Base-by-base conservation (phyloP, 2,888 invertebrate genomes). In the Scaptomyza tumidula region DNA sequence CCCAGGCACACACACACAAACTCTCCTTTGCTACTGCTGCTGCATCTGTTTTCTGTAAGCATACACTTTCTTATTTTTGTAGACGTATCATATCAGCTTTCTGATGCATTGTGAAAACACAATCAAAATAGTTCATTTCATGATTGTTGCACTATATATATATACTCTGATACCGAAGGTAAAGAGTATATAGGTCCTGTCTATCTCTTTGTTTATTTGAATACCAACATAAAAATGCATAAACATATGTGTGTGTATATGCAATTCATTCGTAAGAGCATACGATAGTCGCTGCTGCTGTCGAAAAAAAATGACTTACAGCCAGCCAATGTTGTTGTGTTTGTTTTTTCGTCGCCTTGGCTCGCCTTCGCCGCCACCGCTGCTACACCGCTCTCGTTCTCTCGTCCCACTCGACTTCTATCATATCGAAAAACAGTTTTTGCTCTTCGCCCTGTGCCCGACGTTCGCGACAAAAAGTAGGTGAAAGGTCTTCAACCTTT, bases 401-500 rank as follows among this genome's bases (percentile, higher is more conserved):
- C n/a, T n/a, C n/a, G n/a, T n/a, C 19, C 31, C 46, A 45, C 48
- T 57, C 66, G 29, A 37, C 37, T 50, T 57, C 46, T 66, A 63
- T 44, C 57, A 16, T 49, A 61, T 54, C 44, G 44, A 63, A 57
- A 64, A 61, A 45, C 35, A 27, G 44, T 43, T 44, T 58, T 60
- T 66, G 57, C 59, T 71, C 63, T 73, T 72, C 58, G 63, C 72
- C 58, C 68, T 71, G 75, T 59, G 44, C 65, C 61, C 50, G 58
- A 44, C 58, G 67, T 50, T 54, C 50, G 72, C 63, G 55, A 77
- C 79, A 88, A 89, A 89, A 90, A 90, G 90, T 90, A 90, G 90
- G 90, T 90, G 89, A 90, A 90, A 90, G 90, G 90, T 90, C 85
- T 85, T 87, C 80, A 85, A 85, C 85, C 85, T 85, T 85, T 83